Percentiles rank a stretch among this genome's conserved stretches.
Conservation (phyloP, 2,113 vertebrate genomes). For the Salvelinus alpinus region DNA sequence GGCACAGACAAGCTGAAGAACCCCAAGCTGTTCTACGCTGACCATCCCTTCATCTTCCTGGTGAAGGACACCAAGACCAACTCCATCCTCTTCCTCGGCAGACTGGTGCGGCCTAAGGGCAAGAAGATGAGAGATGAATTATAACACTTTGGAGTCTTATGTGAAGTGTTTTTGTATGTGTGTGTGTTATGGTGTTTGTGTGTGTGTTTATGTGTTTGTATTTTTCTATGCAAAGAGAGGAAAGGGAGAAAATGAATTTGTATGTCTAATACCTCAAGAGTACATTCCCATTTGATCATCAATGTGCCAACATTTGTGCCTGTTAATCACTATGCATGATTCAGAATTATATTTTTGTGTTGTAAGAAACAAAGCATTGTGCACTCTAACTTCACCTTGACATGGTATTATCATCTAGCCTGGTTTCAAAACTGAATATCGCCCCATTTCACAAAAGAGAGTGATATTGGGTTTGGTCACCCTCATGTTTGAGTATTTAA, state of each 20-base stretch:
- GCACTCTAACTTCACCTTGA: background rate
- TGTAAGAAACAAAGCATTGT: slow-evolving; percentile 19
- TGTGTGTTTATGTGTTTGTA: slow-evolving; percentile 10
- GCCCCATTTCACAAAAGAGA: background rate
- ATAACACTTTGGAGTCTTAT: slow-evolving; percentile 62
- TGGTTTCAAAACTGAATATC: too few relatives aligned
- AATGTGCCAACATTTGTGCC: slow-evolving; percentile 21
- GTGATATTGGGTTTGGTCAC: background rate
- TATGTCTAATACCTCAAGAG: slow-evolving; percentile 15
- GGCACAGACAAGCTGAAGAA: slow-evolving; percentile 84
- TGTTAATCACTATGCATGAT: slow-evolving; percentile 33
- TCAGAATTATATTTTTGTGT: slow-evolving; percentile 11
- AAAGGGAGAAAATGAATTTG: slow-evolving; percentile 5
- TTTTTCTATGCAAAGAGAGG: slow-evolving; percentile 13
- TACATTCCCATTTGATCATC: slow-evolving; percentile 48
- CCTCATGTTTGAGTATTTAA: slow-evolving; percentile 21
- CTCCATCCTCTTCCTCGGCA: slow-evolving; percentile 89
- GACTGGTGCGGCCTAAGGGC: slow-evolving; percentile 88
- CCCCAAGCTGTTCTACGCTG: slow-evolving; percentile 90
- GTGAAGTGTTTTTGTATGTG: slow-evolving; percentile 4
- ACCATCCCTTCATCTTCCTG: slow-evolving; percentile 94
- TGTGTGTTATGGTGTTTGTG: slow-evolving; percentile 9
- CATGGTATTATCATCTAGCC: too few relatives aligned
- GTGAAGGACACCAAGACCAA: slow-evolving; percentile 90
- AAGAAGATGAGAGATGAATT: slow-evolving; percentile 95